Base-by-base conservation (phyloP, 1,140 invertebrate genomes). In the Drosophila mayri region DNA sequence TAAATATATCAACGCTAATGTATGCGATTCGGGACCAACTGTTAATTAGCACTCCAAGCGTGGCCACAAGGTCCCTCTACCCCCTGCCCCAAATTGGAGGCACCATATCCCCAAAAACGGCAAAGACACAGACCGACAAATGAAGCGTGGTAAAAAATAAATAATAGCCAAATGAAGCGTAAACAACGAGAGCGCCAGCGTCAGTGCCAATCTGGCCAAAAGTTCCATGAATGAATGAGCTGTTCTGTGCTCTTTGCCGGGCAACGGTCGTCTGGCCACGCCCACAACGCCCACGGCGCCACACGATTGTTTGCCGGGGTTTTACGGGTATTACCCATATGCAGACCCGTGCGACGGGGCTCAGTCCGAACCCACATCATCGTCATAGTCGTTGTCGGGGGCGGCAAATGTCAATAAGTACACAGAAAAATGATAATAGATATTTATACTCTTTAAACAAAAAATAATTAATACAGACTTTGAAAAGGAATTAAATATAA, bases 151-250 rank as follows among this genome's bases (percentile, higher is more conserved):
- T 71, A 60, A 80, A 77, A 81, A 80, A 76, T 76, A 62, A 57
- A 40, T 58, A 49, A 43, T 57, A 78, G 62, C 73, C 67, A 80
- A 87, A 78, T 84, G 84, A 88, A 88, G 84, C 84, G 84, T 88
- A 76, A 87, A 82, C 83, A 86, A 81, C 46, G 49, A 58, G 60
- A 54, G 68, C 49, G 46, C 46, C 49, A 52, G 49, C 3, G 49
- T 12, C 30, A 28, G 25, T 1, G 50, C 35, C 55, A 73, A 78
- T 81, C 77, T 60, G 70, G 67, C 67, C 67, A 68, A 87, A 63
- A 79, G 62, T 77, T 40, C 52, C 61, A 88, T 87, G 83, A 87
- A 87, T 86, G 83, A 87, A 87, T 70, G 83, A 35, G 28, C 60
- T 41, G 59, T 68, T 64, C 41, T 77, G 46, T 80, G 57, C 66